These are phyloP conservation scores for Heliconius eleuchia DNA, from an alignment of 1,140 invertebrate genomes.

Conservation along the genomic window DNA sequence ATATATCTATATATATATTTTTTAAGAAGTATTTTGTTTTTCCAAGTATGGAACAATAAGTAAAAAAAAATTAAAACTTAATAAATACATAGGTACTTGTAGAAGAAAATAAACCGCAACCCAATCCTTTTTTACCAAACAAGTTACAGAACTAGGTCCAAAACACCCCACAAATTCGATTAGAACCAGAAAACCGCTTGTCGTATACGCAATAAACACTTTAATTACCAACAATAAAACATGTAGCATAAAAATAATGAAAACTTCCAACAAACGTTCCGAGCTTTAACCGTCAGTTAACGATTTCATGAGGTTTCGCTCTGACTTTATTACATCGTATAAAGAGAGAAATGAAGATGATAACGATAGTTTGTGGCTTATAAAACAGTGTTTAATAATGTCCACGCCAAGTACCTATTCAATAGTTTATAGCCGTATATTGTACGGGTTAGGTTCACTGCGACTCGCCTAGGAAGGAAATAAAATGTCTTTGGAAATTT, in stretches of 20 bases:
- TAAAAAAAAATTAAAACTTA: too few species aligned
- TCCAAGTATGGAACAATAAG: too few species aligned
- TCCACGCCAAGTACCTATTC: slow-evolving; percentile 17
- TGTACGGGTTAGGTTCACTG: slow-evolving; percentile 5
- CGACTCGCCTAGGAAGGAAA: not conserved
- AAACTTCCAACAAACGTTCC: slow-evolving; percentile 32
- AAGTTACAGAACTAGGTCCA: not conserved
- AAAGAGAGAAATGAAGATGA: slow-evolving; percentile 33
- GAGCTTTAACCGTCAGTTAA: slow-evolving; percentile 32
- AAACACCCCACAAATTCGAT: slow-evolving; percentile 27
- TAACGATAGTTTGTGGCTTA: slow-evolving; percentile 37
- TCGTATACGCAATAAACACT: slow-evolving; percentile 17
- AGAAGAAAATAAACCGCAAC: too few species aligned
- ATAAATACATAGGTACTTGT: too few species aligned
- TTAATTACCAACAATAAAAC: slow-evolving; percentile 15
- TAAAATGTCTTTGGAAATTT: slow-evolving; percentile 14
- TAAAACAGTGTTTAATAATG: slow-evolving; percentile 30
- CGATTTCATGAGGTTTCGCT: slow-evolving; percentile 33
- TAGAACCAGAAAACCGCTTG: slow-evolving; percentile 11
- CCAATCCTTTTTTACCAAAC: too few species aligned
- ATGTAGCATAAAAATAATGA: slow-evolving; percentile 28
- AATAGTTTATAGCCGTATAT: slow-evolving; percentile 24
- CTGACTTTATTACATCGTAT: slow-evolving; percentile 34
- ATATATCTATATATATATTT: too few species aligned
- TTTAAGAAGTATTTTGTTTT: too few species aligned